Base-by-base conservation (phyloP, 2,888 invertebrate species). In the Pegoplata infirma region DNA sequence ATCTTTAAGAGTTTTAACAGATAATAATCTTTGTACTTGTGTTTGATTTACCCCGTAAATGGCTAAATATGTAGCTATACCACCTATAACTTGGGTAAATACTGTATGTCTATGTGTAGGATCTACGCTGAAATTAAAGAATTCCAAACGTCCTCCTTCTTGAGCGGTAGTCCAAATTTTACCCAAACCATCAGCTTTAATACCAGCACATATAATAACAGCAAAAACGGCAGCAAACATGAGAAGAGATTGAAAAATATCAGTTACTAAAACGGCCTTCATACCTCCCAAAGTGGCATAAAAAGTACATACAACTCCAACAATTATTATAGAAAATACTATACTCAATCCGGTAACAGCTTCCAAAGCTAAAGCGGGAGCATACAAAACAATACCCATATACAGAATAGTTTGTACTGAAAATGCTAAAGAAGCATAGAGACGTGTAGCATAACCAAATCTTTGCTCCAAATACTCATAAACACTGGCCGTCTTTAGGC, bases 381-480 rank as follows among this genome's bases (percentile, higher is more conserved):
- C 98, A 88, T 96, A 98, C 7, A 98, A 90, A 16, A 97, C 98
- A 83, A 98, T 95, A 0, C 97, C 96, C 91, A 96, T 96, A 84
- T 96, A 96, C 17, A 97, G 90, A 82, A 97, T 92, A 94, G 97
- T 96, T 91, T 98, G 98, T 47, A 96, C 84, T 66, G 95, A 94
- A 86, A 97, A 98, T 0, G 95, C 94, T 63, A 96, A 85, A 2
- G 97, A 97, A 0, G 97, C 97, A 17, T 93, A 89, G 80, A 95
- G 89, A 83, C 98, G 91, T 23, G 96, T 92, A 5, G 90, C 90
- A 80, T 93, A 92, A 2, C 97, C 96, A 87, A 98, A 98, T 81
- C 98, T 91, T 83, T 92, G 91, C 88, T 98, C 97, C 85, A 98
- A 91, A 88, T 98, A 98, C 94, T 97, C 96, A 87, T 97, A 98